phyloP scores from a whole-genome alignment of 2,888 invertebrate genomes.

The Agrypnus murinus region DNA sequence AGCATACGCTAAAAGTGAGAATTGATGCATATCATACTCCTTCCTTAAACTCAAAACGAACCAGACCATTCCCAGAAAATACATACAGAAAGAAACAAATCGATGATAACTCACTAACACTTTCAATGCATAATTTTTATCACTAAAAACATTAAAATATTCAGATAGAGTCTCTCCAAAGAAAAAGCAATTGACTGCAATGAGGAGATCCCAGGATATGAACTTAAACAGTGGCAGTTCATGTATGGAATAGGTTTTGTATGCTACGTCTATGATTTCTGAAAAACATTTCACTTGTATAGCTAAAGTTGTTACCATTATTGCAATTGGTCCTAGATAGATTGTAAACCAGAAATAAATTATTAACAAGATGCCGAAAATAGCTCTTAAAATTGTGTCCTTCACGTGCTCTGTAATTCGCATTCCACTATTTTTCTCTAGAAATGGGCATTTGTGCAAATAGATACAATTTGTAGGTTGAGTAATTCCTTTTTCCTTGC shows the following conservation, averaged over 20 bases:
- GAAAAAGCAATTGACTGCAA: conserved; percentile 98
- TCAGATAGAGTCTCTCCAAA: conserved; percentile 98
- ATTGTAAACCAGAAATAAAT: conserved; percentile 91
- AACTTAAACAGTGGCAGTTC: conserved; percentile 98
- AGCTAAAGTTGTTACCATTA: conserved; percentile 93
- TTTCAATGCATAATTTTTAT: conserved; percentile 75
- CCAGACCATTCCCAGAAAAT: conserved; percentile 96
- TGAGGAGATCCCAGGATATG: conserved; percentile 97
- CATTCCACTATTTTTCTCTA: too few species aligned
- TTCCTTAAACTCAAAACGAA: conserved; percentile 97
- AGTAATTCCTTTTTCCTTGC: too few species aligned
- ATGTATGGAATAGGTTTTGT: conserved; percentile 96
- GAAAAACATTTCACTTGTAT: conserved; percentile 99
- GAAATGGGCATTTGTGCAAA: too few species aligned
- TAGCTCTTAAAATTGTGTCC: conserved; percentile 73
- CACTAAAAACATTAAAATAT: conserved; percentile 93
- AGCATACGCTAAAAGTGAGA: conserved; percentile 99
- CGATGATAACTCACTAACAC: conserved; percentile 96
- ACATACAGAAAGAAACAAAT: conserved; percentile 96
- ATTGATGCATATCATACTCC: conserved; percentile 97
- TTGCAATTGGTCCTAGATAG: conserved; percentile 92
- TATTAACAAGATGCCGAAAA: conserved; percentile 96
- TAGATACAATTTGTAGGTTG: too few species aligned
- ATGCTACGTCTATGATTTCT: conserved; percentile 98
- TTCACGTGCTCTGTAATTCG: neutral